These are phyloP conservation scores for Diogma glabrata DNA, from an alignment of 2,888 invertebrate species.

Conservation along the genomic window DNA sequence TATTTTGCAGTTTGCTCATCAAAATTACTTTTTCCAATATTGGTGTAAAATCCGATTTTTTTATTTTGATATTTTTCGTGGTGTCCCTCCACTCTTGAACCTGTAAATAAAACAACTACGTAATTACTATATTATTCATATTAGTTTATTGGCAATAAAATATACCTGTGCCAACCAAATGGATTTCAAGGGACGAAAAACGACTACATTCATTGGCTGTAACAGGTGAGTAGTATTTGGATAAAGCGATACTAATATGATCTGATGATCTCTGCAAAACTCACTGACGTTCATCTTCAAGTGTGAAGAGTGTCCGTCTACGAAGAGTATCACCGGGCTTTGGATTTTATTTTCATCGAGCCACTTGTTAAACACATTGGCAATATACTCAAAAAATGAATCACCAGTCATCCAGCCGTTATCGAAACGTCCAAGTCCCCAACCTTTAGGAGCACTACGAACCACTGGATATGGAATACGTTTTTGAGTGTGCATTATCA, in stretches of 20 bases:
- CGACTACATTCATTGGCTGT: background rate
- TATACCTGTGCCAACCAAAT: background rate
- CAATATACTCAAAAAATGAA: background rate
- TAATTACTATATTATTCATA: too few species aligned
- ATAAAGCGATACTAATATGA: background rate
- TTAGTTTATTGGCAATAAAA: too few species aligned
- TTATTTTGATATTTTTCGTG: too few species aligned
- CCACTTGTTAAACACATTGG: background rate
- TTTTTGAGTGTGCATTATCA: too few species aligned
- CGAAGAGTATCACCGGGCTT: background rate
- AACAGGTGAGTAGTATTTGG: background rate
- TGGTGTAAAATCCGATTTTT: too few species aligned
- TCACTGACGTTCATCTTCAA: background rate
- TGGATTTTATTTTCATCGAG: background rate
- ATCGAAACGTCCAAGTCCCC: background rate
- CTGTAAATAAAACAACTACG: too few species aligned
- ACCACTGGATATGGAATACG: background rate
- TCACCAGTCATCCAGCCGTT: background rate
- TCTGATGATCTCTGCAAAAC: background rate
- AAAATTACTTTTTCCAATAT: too few species aligned
- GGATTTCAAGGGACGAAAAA: too few species aligned
- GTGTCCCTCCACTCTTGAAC: too few species aligned
- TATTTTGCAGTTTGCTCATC: too few species aligned
- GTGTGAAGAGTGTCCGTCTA: background rate
- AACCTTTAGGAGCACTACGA: conserved; percentile 1